A percentile compares a stretch with the other conserved stretches of the same genome.
Evolutionary conservation across 2,888 invertebrate species (phyloP).

Genomic region (Schizotus pectinicornis): DNA sequence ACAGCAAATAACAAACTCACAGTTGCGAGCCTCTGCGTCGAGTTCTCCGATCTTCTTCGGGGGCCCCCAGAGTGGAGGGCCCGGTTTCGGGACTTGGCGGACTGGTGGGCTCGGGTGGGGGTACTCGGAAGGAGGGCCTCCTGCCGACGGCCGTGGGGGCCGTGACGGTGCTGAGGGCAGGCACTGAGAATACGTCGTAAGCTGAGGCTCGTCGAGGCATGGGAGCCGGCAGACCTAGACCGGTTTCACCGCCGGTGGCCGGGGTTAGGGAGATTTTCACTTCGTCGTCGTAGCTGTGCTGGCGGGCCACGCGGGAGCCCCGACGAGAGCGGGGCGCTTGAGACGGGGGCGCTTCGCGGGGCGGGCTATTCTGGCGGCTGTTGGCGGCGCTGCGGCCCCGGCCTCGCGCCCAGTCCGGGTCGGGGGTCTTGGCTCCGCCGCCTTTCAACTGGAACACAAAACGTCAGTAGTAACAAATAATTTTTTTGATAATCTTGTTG

Average conservation of each 20-base stretch:
- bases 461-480: too few species aligned
- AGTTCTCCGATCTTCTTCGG: conserved; percentile 71
- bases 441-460: conserved; percentile 68
- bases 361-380: conserved; percentile 67
- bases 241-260: conserved; percentile 53
- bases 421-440: conserved; percentile 63
- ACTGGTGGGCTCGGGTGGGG: conserved; percentile 64
- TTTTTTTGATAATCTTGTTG: too few species aligned
- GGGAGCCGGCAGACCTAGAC: conserved; percentile 72
- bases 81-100: conserved; percentile 64
- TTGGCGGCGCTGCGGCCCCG: conserved; percentile 67
- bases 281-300: conserved; percentile 87
- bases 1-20: conserved; percentile 64
- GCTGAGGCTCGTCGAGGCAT: conserved; percentile 84
- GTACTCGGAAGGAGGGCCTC: conserved; percentile 67
- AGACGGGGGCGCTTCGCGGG: conserved; percentile 55
- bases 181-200: conserved; percentile 81
- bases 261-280: conserved; percentile 54
- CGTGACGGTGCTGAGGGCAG: conserved; percentile 61
- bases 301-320: conserved; percentile 70
- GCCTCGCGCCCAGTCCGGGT: conserved; percentile 65
- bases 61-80: conserved; percentile 43
- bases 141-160: conserved; percentile 45
- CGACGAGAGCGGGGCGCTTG: conserved; percentile 62
- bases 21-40: conserved; percentile 82